Percentiles rank a stretch among this genome's conserved stretches.
Conservation (phyloP, 2,113 vertebrate genomes). For the Raja brachyura region DNA sequence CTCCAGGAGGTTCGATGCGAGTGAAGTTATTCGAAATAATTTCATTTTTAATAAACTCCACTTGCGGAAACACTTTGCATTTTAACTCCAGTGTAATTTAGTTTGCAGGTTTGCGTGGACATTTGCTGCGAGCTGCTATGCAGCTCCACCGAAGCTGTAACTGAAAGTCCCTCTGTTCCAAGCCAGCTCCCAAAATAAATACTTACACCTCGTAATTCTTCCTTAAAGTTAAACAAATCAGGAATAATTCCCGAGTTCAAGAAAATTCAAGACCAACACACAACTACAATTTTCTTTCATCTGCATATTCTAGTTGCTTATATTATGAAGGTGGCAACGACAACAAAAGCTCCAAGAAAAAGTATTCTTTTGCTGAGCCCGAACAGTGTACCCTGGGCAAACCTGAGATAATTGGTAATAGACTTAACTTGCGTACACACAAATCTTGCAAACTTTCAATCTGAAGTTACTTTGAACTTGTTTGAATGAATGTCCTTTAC, state of each 20-base stretch:
- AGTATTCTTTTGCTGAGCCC: not conserved
- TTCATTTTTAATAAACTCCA: not conserved
- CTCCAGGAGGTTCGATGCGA: not conserved
- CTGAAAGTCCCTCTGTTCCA: not conserved
- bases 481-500: not conserved
- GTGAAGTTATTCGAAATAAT: not conserved
- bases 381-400: not conserved
- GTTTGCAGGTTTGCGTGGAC: not conserved
- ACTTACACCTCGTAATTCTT: constrained; percentile 27
- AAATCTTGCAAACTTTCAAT: constrained; percentile 5
- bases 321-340: not conserved
- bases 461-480: not conserved
- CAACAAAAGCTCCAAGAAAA: too few species aligned
- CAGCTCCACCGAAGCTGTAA: too few species aligned
- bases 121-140: not conserved
- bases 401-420: not conserved
- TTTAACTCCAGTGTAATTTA: not conserved
- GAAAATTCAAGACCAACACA: not conserved
- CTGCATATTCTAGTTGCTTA: not conserved
- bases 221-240: not conserved
- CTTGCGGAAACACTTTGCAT: not conserved
- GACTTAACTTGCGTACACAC: not conserved
- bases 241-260: not conserved
- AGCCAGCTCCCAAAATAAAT: constrained; percentile 19
- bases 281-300: constrained; percentile 19